Evolutionary conservation across 2,888 invertebrate genomes (phyloP), one percentile per base, ranked within the genome.

Genomic region (Callimorpha dominula): DNA sequence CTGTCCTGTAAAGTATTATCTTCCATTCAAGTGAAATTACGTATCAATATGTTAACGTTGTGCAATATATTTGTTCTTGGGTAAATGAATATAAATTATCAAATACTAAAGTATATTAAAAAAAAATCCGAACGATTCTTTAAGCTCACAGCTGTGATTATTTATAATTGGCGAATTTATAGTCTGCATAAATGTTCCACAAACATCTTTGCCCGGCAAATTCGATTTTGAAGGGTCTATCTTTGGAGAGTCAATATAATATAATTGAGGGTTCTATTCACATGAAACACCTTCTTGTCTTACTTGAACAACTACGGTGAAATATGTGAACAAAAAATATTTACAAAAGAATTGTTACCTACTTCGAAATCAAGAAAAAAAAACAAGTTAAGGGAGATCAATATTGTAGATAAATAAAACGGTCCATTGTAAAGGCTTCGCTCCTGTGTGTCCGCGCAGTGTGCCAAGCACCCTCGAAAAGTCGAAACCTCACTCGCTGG

Each of bases 301-400:
- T 87, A 82, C 76, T 83, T 79, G 87, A 88, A 89, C 88, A 89
- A 88, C 89, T 87, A 89, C 87, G 87, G 88, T 90, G 89, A 93
- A 92, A 90, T 90, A 93, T 91, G 91, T 90, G 90, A 88, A 92
- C 91, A 94, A 94, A 94, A 94, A 94, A 92, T 87, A 83, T 89
- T 89, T 87, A 92, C 90, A 92, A 92, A 89, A 83, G 90, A 88
- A 92, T 93, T 91, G 91, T 92, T 89, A 91, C 90, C 88, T 85
- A 88, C 88, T 87, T 88, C 87, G 81, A 86, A 88, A 89, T 82
- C 75, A 81, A 85, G 86, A 90, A 89, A 89, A 90, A 88, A 90
- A 87, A 76, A 82, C 87, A 88, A 89, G 87, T 88, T 84, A 83
- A 87, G 88, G 80, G 86, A 94, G 94, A 94, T 94, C 92, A 90